These are phyloP conservation scores for Unio delphinus DNA, from an alignment of 2,888 invertebrate species.

Conservation along the genomic window DNA sequence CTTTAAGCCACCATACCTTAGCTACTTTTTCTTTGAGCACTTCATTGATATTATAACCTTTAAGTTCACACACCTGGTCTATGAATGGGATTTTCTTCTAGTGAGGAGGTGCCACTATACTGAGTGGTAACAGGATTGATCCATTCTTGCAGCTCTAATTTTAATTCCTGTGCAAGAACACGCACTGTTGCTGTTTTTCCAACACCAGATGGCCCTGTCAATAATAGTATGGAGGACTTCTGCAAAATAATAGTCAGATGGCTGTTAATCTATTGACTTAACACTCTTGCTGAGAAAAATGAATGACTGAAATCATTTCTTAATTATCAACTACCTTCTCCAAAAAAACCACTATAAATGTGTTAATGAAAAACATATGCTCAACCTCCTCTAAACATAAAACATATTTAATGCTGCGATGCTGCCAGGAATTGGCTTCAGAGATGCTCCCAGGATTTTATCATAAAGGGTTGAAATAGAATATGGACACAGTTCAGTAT, in stretches of 20 bases:
- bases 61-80: neutral
- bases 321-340: neutral
- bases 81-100: neutral
- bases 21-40: too few species aligned
- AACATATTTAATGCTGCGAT: too few species aligned
- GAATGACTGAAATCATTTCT: neutral
- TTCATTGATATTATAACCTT: neutral
- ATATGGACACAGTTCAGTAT: too few species aligned
- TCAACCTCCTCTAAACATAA: too few species aligned
- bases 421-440: too few species aligned
- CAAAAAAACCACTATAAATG: too few species aligned
- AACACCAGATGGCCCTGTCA: slow-evolving; percentile 88
- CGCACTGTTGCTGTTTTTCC: slow-evolving; percentile 86
- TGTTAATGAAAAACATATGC: too few species aligned
- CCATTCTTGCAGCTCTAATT: slow-evolving; percentile 83
- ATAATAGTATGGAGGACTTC: slow-evolving; percentile 75
- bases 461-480: too few species aligned
- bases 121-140: slow-evolving; percentile 77
- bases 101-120: neutral
- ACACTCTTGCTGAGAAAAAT: neutral
- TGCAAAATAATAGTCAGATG: slow-evolving; percentile 14
- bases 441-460: too few species aligned
- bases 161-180: slow-evolving; percentile 78
- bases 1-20: too few species aligned
- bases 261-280: neutral